Percentiles rank a stretch among this genome's conserved stretches.
phyloP scores from a whole-genome alignment of 2,797 vertebrate species.

The Crax fasciolata region DNA sequence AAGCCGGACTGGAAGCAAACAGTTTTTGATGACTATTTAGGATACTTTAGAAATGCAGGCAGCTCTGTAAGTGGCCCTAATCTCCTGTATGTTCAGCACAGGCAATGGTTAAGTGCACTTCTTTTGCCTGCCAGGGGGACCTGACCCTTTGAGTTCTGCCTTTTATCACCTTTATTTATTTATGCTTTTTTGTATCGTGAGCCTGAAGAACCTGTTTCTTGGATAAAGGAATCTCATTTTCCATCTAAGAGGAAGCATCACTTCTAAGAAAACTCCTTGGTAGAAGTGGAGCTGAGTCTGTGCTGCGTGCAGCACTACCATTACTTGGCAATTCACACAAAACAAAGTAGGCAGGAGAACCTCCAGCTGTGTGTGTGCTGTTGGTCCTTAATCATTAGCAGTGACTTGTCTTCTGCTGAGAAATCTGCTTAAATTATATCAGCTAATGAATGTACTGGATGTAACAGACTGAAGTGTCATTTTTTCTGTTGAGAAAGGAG shows the following conservation, averaged over 20 bases:
- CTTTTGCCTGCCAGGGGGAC: not conserved
- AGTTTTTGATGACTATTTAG: not conserved
- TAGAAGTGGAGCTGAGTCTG: not conserved
- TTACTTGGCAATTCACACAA: not conserved
- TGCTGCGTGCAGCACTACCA: not conserved
- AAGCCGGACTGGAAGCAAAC: not conserved
- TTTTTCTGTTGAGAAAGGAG: not conserved
- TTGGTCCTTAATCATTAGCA: not conserved
- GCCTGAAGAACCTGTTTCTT: not conserved
- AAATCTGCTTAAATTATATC: not conserved
- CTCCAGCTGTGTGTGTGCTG: not conserved
- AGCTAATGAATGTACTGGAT: not conserved
- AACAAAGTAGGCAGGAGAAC: not conserved
- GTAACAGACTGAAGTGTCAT: not conserved
- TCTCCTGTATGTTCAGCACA: not conserved
- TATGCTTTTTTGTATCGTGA: not conserved
- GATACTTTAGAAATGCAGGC: not conserved
- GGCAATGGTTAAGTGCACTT: not conserved
- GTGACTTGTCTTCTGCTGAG: not conserved
- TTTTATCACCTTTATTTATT: not conserved
- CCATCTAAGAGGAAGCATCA: not conserved
- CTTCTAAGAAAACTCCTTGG: not conserved
- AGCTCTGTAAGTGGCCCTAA: not conserved
- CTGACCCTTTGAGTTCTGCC: not conserved
- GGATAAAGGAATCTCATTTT: not conserved